Percentiles rank a stretch among this genome's conserved stretches.
These are phyloP conservation scores for Drosophila pseudotakahashii DNA, from an alignment of 2,888 invertebrate genomes.

Conservation along the genomic window DNA sequence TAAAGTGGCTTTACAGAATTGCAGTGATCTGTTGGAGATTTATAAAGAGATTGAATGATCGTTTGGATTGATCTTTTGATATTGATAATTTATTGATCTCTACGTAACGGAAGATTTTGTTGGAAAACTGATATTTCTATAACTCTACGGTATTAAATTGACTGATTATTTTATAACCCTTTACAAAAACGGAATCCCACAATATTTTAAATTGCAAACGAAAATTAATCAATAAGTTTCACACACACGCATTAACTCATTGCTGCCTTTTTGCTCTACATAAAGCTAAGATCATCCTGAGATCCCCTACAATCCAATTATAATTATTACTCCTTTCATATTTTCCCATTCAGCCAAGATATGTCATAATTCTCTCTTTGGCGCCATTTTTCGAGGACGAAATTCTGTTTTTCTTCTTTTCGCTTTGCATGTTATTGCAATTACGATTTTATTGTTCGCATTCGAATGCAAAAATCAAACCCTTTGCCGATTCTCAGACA, in stretches of 20 bases:
- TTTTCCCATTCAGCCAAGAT: neutral
- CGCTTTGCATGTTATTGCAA: constrained; percentile 76
- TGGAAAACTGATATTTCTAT: neutral
- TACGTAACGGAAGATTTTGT: no score
- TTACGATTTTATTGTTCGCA: constrained; percentile 66
- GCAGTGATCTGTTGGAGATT: neutral
- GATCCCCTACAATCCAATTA: constrained; percentile 16
- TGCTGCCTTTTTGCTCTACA: constrained; percentile 1
- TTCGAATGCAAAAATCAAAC: constrained; percentile 63
- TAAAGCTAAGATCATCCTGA: constrained; percentile 8
- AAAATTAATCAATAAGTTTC: constrained; percentile 11
- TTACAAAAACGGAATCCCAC: neutral
- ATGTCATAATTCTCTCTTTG: constrained; percentile 39
- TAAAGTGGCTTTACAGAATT: neutral
- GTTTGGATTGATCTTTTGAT: neutral
- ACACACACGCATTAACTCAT: constrained; percentile 25
- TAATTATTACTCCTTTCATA: constrained; percentile 16
- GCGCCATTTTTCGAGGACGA: constrained; percentile 57
- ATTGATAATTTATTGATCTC: neutral
- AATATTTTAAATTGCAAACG: neutral
- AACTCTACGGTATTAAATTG: no score
- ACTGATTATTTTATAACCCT: neutral
- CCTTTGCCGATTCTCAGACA: constrained; percentile 51
- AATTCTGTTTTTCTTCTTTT: constrained; percentile 35
- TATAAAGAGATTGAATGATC: neutral